phyloP scores from a whole-genome alignment of 2,113 vertebrate genomes.

The Ranitomeya variabilis region DNA sequence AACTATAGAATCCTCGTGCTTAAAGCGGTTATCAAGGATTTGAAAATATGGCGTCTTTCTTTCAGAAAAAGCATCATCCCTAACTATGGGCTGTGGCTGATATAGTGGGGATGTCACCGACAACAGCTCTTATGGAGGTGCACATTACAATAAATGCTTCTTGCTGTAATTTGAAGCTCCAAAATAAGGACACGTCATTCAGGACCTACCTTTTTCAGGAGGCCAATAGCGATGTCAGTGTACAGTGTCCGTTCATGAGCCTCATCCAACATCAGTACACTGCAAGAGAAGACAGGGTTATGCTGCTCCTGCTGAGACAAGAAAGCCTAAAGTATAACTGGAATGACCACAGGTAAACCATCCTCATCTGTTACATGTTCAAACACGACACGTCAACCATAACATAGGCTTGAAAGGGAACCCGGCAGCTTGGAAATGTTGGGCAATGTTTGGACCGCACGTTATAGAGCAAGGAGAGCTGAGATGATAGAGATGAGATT shows the following conservation, averaged over 20 bases:
- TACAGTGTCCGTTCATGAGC: slow-evolving; percentile 96
- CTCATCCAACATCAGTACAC: slow-evolving; percentile 94
- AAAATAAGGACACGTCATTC: background rate
- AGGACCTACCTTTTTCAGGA: slow-evolving; percentile 89
- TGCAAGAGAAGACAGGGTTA: slow-evolving; percentile 62
- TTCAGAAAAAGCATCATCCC: too few species aligned
- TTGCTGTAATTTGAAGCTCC: background rate
- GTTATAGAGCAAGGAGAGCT: too few species aligned
- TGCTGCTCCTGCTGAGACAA: slow-evolving; percentile 31
- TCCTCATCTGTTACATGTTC: background rate
- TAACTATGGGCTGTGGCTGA: too few species aligned
- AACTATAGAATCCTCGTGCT: too few species aligned
- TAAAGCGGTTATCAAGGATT: too few species aligned
- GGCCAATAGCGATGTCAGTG: slow-evolving; percentile 95
- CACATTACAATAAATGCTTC: too few species aligned
- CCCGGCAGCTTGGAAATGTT: too few species aligned
- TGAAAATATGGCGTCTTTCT: too few species aligned
- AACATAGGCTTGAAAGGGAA: background rate
- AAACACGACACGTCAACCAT: background rate
- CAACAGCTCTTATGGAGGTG: too few species aligned
- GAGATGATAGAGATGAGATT: too few species aligned
- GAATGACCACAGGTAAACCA: background rate
- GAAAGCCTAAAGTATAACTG: background rate
- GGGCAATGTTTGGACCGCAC: too few species aligned
- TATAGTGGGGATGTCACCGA: too few species aligned